Evolutionary conservation across 2,113 vertebrate genomes (phyloP).

Genomic region (Protobothrops flavoviridis): DNA sequence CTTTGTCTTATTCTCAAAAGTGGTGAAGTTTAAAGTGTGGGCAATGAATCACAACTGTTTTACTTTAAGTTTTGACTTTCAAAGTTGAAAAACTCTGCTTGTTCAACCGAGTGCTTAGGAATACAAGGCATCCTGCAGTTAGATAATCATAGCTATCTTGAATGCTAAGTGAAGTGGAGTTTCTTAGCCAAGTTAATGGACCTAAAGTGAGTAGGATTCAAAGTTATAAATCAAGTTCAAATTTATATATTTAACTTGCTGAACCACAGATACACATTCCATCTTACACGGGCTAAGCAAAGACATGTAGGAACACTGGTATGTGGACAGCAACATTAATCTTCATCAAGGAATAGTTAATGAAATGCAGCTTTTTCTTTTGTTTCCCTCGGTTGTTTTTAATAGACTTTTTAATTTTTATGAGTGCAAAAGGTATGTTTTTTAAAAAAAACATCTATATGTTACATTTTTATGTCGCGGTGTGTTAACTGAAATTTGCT

Average conservation of each 20-base stretch:
- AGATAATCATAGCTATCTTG: background rate
- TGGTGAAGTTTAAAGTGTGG: background rate
- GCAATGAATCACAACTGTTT: background rate
- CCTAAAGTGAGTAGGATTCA: background rate
- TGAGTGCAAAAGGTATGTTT: background rate
- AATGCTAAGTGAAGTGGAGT: background rate
- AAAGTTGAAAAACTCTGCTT: background rate
- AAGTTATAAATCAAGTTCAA: background rate
- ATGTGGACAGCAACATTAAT: background rate
- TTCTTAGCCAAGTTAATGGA: background rate
- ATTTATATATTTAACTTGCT: background rate
- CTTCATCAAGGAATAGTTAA: background rate
- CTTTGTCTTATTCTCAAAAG: constrained; percentile 10
- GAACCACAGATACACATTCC: background rate
- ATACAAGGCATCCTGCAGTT: background rate
- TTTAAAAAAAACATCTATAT: background rate
- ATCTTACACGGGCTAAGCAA: background rate
- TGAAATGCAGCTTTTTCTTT: background rate
- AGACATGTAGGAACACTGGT: background rate
- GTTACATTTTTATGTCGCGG: background rate
- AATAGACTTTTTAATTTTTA: background rate
- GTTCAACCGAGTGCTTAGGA: background rate
- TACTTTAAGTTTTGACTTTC: background rate
- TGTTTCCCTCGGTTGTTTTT: background rate
- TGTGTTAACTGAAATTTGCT: background rate